A percentile compares a stretch with the other conserved stretches of the same genome.
Evolutionary conservation across 2,113 vertebrate species (phyloP).

Genomic region (Balaenoptera acutorostrata): DNA sequence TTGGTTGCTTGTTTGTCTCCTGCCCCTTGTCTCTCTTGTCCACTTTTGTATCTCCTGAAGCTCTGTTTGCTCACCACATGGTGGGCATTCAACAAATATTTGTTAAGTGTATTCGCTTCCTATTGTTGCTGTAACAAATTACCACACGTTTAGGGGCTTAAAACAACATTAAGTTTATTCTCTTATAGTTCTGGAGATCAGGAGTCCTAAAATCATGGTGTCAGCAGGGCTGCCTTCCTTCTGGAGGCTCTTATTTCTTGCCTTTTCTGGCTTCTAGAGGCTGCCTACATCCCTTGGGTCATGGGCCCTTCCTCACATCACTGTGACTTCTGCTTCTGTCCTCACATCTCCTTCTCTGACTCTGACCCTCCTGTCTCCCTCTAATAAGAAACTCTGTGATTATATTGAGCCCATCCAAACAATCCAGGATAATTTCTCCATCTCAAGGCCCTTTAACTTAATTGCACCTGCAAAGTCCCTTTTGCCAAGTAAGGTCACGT

Average conservation of each 20-base stretch:
- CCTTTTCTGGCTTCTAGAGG: not conserved
- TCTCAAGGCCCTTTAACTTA: not conserved
- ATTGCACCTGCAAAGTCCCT: too few relatives aligned
- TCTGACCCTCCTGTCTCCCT: not conserved
- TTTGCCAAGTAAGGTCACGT: not conserved
- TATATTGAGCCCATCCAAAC: accelerated
- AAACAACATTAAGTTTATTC: not conserved
- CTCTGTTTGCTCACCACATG: not conserved
- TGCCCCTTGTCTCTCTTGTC: not conserved
- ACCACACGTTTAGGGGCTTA: not conserved
- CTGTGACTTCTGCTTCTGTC: not conserved
- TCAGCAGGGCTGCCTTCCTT: not conserved
- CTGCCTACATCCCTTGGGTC: not conserved
- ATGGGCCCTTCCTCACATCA: accelerated
- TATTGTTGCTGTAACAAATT: not conserved
- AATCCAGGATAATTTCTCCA: not conserved
- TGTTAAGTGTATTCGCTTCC: not conserved
- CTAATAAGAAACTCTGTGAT: not conserved
- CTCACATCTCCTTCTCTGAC: not conserved
- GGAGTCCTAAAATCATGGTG: not conserved
- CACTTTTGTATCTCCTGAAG: too few relatives aligned
- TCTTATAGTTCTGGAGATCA: not conserved
- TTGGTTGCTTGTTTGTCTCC: not conserved
- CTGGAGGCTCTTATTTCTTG: not conserved
- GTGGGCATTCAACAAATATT: not conserved